Conservation (phyloP, 2,113 vertebrate species). For the Alouatta palliata region DNA sequence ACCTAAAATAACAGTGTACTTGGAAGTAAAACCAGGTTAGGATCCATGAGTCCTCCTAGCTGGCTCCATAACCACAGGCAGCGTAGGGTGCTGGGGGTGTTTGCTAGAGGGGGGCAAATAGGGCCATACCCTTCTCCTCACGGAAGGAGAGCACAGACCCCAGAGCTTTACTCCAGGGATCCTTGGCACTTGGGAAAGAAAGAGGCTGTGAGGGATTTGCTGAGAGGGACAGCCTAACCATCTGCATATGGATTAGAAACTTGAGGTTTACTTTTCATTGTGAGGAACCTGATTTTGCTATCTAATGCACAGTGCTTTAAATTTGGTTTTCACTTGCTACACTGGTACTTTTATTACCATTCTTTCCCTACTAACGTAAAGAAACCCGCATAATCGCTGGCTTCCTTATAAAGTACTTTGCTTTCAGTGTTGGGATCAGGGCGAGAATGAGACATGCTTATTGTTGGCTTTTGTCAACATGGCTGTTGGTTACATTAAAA, state of each 20-base stretch:
- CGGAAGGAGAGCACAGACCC: background rate
- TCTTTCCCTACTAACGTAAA: background rate
- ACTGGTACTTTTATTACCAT: background rate
- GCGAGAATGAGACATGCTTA: background rate
- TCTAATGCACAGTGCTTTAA: constrained; percentile 57
- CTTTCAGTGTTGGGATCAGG: background rate
- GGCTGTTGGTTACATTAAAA: background rate
- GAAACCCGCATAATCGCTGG: background rate
- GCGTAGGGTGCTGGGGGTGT: background rate
- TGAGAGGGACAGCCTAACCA: background rate
- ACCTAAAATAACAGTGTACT: background rate
- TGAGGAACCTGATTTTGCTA: constrained; percentile 39
- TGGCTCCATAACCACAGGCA: background rate
- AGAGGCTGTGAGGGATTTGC: constrained; percentile 10
- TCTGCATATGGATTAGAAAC: background rate
- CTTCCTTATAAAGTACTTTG: constrained; percentile 25
- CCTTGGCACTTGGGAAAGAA: constrained; percentile 68
- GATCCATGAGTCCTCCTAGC: background rate
- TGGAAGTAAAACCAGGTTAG: background rate
- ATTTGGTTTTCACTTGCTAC: constrained; percentile 52
- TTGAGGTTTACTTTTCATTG: constrained; percentile 40
- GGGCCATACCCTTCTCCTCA: background rate
- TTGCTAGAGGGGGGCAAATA: background rate
- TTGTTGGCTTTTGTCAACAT: background rate
- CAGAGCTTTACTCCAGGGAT: background rate